These are phyloP conservation scores for Andrena praecox DNA, from an alignment of 2,888 invertebrate genomes.

Conservation along the genomic window DNA sequence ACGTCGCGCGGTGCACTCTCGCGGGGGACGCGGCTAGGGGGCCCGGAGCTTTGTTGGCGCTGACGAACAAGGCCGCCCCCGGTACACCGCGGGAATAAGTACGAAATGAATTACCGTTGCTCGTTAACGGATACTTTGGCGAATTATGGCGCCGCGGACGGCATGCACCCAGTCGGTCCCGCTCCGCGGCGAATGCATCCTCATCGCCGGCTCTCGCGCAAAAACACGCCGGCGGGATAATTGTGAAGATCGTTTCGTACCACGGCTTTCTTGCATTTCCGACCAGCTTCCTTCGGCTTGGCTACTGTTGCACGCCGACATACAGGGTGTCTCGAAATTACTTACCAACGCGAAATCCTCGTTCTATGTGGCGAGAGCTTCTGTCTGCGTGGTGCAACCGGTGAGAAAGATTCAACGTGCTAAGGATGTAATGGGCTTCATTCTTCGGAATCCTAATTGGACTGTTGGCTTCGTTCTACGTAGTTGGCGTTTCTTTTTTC, in stretches of 20 bases:
- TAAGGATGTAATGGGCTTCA: not conserved
- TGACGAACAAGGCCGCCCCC: constrained; percentile 49
- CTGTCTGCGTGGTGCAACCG: not conserved
- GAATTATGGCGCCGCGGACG: constrained; percentile 47
- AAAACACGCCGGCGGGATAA: constrained; percentile 43
- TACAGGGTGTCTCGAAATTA: constrained; percentile 39
- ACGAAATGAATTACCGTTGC: constrained; percentile 67
- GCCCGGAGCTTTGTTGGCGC: constrained; percentile 64
- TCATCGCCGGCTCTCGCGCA: not conserved
- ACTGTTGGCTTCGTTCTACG: too few species aligned
- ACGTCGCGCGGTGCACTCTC: constrained; percentile 71
- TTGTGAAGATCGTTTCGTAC: constrained; percentile 50
- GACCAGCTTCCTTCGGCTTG: not conserved
- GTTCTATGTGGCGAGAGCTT: not conserved
- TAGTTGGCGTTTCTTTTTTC: too few species aligned
- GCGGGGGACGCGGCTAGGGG: constrained; percentile 64
- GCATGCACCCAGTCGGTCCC: constrained; percentile 18
- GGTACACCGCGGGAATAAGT: constrained; percentile 54
- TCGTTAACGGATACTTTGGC: constrained; percentile 68
- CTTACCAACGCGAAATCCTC: constrained; percentile 26
- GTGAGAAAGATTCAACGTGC: not conserved
- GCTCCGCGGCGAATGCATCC: constrained; percentile 13
- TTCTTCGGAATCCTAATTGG: too few species aligned
- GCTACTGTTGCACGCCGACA: constrained; percentile 23
- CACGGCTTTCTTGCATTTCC: constrained; percentile 30